Percentiles rank a stretch among this genome's conserved stretches.
These are phyloP conservation scores for Macroramphosus scolopax DNA, from an alignment of 2,797 vertebrate species.

Conservation along the genomic window DNA sequence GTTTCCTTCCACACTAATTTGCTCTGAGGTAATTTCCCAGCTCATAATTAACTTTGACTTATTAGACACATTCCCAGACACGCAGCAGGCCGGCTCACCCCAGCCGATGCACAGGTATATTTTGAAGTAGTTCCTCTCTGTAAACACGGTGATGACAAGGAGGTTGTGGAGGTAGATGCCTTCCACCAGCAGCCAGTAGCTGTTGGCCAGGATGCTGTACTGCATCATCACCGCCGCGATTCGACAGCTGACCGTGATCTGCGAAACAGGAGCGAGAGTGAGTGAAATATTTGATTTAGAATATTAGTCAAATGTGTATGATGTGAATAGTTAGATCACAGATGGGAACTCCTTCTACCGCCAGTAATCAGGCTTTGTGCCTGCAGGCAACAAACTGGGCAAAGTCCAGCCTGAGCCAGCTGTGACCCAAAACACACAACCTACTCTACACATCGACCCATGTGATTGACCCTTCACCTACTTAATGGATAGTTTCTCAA, in stretches of 20 bases:
- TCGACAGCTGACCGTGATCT: constrained; percentile 86
- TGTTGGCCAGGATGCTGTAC: constrained; percentile 93
- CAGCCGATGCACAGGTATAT: constrained; percentile 93
- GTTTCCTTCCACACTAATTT: constrained; percentile 3
- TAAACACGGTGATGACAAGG: constrained; percentile 85
- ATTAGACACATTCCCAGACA: too few species aligned
- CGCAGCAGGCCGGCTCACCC: constrained; percentile 81
- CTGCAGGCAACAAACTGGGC: too few species aligned
- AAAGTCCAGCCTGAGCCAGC: too few species aligned
- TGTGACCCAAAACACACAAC: too few species aligned
- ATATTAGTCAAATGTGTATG: neutral
- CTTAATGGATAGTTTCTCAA: too few species aligned
- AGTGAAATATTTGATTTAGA: too few species aligned
- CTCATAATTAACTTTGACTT: too few species aligned
- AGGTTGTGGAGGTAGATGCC: constrained; percentile 93
- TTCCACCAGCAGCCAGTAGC: constrained; percentile 96
- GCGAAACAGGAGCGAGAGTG: constrained; percentile 33
- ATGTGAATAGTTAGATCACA: too few species aligned
- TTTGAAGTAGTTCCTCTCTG: constrained; percentile 86
- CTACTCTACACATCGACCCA: too few species aligned
- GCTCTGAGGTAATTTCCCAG: constrained; percentile 9
- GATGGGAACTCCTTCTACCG: too few species aligned
- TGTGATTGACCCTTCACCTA: too few species aligned
- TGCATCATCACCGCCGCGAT: constrained; percentile 90
- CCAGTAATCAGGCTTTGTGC: too few species aligned